phyloP scores from a whole-genome alignment of 1,140 invertebrate species.

The Epicauta chinensis region DNA sequence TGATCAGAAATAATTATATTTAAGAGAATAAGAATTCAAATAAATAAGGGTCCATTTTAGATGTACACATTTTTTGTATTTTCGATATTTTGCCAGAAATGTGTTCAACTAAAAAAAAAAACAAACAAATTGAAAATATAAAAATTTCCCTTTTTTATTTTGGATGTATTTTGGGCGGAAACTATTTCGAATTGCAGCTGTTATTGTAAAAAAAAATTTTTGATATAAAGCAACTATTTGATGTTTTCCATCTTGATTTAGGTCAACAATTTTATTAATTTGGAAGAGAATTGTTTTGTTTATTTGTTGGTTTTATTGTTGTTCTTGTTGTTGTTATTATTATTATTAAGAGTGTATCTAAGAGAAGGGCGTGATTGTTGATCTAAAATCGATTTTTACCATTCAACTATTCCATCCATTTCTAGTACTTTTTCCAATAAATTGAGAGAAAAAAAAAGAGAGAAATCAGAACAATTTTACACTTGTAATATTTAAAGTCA shows the following conservation, averaged over 20 bases:
- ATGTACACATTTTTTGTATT: constrained; percentile 19
- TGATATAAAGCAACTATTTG: constrained; percentile 18
- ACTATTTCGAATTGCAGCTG: constrained; percentile 8
- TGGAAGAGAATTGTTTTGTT: not conserved
- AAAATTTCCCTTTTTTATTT: constrained; percentile 5
- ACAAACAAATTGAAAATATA: constrained; percentile 4
- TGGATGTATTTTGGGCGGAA: not conserved
- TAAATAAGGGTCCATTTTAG: constrained; percentile 22
- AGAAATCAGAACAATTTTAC: constrained; percentile 6
- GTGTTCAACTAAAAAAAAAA: constrained; percentile 19
- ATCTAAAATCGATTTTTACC: constrained; percentile 19
- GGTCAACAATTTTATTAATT: constrained; percentile 11
- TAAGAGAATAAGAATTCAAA: constrained; percentile 1
- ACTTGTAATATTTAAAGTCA: constrained; percentile 23
- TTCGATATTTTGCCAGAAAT: constrained; percentile 9
- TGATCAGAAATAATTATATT: constrained; percentile 7
- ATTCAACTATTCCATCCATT: constrained; percentile 27
- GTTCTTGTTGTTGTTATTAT: not conserved
- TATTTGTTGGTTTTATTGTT: not conserved
- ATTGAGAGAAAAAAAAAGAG: no score
- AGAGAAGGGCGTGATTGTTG: constrained; percentile 5
- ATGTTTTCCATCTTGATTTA: constrained; percentile 11
- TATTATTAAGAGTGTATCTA: no score
- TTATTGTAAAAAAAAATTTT: constrained; percentile 19
- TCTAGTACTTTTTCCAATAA: constrained; percentile 16